A percentile compares a stretch with the other conserved stretches of the same genome.
Conservation (phyloP, 2,888 invertebrate genomes). For the Zygaena filipendulae region DNA sequence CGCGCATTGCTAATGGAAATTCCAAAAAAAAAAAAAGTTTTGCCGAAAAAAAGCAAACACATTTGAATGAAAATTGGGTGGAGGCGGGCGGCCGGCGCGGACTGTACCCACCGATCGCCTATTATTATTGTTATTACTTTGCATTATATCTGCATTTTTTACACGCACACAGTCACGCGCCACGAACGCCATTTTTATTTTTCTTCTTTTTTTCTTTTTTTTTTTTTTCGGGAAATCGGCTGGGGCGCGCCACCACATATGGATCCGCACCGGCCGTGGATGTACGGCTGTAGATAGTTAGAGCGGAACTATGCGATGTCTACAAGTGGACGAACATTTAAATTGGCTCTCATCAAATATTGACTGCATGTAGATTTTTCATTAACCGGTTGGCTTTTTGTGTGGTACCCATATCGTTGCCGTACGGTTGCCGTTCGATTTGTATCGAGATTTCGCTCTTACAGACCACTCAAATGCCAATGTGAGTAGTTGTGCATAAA, state of each 20-base stretch:
- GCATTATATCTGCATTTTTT: constrained; percentile 68
- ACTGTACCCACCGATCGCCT: constrained; percentile 62
- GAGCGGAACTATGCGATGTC: constrained; percentile 63
- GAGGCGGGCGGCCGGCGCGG: constrained; percentile 42
- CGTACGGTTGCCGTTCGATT: constrained; percentile 38
- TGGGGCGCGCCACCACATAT: constrained; percentile 39
- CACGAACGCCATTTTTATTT: constrained; percentile 55
- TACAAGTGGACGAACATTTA: constrained; percentile 68
- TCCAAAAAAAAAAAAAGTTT: constrained; percentile 62
- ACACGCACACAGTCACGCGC: constrained; percentile 46
- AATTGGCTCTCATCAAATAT: constrained; percentile 69
- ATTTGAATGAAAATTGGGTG: constrained; percentile 67
- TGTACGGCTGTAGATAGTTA: constrained; percentile 25
- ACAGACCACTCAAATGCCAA: no score
- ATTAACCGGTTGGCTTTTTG: constrained; percentile 57
- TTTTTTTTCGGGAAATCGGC: constrained; percentile 53
- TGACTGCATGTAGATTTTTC: constrained; percentile 66
- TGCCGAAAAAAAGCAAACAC: constrained; percentile 54
- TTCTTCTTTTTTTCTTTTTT: constrained; percentile 48
- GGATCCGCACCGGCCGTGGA: constrained; percentile 33
- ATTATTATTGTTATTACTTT: constrained; percentile 69
- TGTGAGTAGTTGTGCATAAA: no score
- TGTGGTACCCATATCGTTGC: constrained; percentile 32
- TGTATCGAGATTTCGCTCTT: no score
- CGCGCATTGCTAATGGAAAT: constrained; percentile 60